Conservation (phyloP, 2,888 invertebrate genomes). For the Disparrhopalites patrizii region DNA sequence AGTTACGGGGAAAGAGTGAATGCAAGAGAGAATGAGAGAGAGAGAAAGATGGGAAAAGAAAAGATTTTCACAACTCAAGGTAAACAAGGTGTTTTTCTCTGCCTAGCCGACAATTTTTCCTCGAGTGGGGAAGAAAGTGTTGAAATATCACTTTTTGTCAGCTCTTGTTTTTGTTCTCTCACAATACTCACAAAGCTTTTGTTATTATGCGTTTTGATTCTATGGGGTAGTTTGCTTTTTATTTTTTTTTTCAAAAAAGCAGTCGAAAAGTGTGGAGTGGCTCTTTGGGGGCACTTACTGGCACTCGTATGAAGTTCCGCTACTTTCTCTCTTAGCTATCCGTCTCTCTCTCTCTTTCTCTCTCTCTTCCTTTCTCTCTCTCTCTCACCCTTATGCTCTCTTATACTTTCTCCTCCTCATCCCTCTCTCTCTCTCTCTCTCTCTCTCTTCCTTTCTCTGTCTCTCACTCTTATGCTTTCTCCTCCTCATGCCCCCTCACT, state of each 20-base stretch:
- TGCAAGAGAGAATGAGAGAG: neutral
- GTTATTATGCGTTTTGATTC: too few relatives aligned
- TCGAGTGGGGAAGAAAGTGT: neutral
- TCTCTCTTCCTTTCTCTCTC: neutral
- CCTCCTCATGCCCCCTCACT: neutral
- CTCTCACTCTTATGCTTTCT: neutral
- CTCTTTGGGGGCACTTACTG: neutral
- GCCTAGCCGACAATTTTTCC: too few relatives aligned
- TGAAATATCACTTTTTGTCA: neutral
- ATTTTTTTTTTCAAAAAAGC: too few relatives aligned
- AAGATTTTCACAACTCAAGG: neutral
- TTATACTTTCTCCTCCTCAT: neutral
- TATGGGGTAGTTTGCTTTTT: too few relatives aligned
- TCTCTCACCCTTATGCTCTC: neutral
- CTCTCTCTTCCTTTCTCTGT: neutral
- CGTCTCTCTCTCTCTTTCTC: neutral
- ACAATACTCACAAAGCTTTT: too few relatives aligned
- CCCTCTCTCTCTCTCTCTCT: neutral
- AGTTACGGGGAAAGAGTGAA: neutral
- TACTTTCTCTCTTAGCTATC: too few relatives aligned
- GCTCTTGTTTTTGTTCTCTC: neutral
- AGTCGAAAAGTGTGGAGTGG: too few relatives aligned
- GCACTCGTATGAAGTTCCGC: too few relatives aligned
- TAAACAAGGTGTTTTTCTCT: neutral
- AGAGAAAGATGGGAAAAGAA: neutral